Conservation (phyloP, 1,140 invertebrate species). For the Bombus pyrosoma region DNA sequence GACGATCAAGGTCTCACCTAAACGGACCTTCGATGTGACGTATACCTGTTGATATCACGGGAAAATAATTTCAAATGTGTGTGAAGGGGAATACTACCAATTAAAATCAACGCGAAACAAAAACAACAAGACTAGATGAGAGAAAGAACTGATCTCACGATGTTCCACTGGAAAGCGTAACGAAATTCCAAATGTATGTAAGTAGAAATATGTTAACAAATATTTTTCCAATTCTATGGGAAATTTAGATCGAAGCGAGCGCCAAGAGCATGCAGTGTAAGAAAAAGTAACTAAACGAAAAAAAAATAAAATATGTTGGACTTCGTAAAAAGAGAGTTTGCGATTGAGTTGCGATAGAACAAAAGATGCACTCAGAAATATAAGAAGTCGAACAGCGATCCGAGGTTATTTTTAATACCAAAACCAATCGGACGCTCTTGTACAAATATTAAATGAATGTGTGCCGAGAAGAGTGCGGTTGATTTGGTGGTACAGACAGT, state of each 20-base stretch:
- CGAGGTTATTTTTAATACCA: slow-evolving; percentile 84
- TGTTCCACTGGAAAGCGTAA: slow-evolving; percentile 76
- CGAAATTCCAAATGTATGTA: slow-evolving; percentile 75
- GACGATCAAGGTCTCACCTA: slow-evolving; percentile 27
- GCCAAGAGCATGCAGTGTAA: slow-evolving; percentile 67
- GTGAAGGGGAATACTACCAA: background rate
- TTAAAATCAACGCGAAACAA: slow-evolving; percentile 10
- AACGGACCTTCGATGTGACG: slow-evolving; percentile 19
- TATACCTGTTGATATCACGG: slow-evolving; percentile 22
- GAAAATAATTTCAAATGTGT: background rate
- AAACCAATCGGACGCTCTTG: slow-evolving; percentile 81
- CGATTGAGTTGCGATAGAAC: slow-evolving; percentile 47
- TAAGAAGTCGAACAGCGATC: slow-evolving; percentile 71
- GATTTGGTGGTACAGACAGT: slow-evolving; percentile 17
- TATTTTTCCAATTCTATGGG: slow-evolving; percentile 80
- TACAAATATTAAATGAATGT: slow-evolving; percentile 67
- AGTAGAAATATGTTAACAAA: slow-evolving; percentile 73
- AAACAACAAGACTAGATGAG: background rate
- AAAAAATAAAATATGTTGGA: slow-evolving; percentile 31
- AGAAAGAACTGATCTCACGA: slow-evolving; percentile 65
- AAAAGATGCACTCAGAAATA: slow-evolving; percentile 41
- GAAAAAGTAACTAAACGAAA: slow-evolving; percentile 53
- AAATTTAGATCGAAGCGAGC: slow-evolving; percentile 70
- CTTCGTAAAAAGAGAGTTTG: slow-evolving; percentile 60
- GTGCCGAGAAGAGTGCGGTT: slow-evolving; percentile 48